phyloP scores from a whole-genome alignment of 2,888 invertebrate species.

The Caenorhabditis afra region DNA sequence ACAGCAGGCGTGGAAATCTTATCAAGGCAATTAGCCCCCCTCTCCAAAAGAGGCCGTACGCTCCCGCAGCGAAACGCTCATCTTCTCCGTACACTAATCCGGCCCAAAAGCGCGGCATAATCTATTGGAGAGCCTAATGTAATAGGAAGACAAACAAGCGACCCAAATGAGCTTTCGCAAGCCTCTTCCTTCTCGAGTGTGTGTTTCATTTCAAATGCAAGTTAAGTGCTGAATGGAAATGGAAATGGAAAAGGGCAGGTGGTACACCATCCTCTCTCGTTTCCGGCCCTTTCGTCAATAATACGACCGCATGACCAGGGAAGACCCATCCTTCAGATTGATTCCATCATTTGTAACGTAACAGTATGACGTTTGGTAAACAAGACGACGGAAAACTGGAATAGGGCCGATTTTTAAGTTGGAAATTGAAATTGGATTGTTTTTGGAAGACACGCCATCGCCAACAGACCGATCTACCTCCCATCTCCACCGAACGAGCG shows the following conservation, averaged over 20 bases:
- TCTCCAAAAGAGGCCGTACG: slow-evolving; percentile 41
- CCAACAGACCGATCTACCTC: background rate
- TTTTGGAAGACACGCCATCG: slow-evolving; percentile 17
- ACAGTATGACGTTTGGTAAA: slow-evolving; percentile 50
- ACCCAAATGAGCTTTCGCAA: slow-evolving; percentile 35
- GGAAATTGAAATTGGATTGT: slow-evolving; percentile 35
- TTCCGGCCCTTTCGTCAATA: slow-evolving; percentile 32
- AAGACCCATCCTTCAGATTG: slow-evolving; percentile 15
- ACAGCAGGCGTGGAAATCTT: slow-evolving; percentile 40
- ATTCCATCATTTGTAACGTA: slow-evolving; percentile 3
- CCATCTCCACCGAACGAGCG: too few species aligned
- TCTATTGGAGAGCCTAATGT: slow-evolving; percentile 51
- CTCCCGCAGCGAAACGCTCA: slow-evolving; percentile 13
- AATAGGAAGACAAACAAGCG: slow-evolving; percentile 49
- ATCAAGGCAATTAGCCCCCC: slow-evolving; percentile 49
- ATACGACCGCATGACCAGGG: slow-evolving; percentile 32
- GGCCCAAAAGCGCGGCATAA: slow-evolving; percentile 36
- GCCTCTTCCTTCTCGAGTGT: slow-evolving; percentile 17
- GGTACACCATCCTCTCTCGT: slow-evolving; percentile 12
- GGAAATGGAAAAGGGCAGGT: slow-evolving; percentile 26
- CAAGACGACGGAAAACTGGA: slow-evolving; percentile 33
- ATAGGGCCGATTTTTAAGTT: slow-evolving; percentile 1
- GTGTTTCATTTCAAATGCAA: slow-evolving; percentile 45
- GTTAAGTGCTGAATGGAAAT: slow-evolving; percentile 14
- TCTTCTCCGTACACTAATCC: slow-evolving; percentile 44